Evolutionary conservation across 2,888 invertebrate genomes (phyloP), one percentile per base, ranked within the genome.

Genomic region (Agrenia bidenticulata): DNA sequence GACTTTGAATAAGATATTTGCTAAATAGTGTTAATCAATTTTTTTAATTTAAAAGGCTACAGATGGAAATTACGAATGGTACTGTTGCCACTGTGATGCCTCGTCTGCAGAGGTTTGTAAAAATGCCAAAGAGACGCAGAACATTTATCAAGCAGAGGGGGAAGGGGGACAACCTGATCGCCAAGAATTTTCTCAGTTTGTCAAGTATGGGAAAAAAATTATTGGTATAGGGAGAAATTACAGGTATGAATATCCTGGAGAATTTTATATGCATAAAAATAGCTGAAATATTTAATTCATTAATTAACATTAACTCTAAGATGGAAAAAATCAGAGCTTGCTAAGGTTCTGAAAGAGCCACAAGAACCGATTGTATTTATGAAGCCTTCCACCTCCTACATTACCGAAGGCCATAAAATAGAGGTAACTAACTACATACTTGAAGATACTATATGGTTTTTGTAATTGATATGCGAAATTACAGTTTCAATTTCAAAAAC

Each of bases 331-430:
- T 45, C 55, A 1, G 70, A 70, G 23, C 50, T 70, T 2, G 59
- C 73, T 7, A 80, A 86, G 58, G 85, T 86, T 49, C 83, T 85
- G 63, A 79, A 83, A 2, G 80, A 85, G 11, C 88, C 89, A 15
- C 80, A 81, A 64, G 83, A 83, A 62, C 89, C 90, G 1, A 80
- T 88, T 41, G 79, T 90, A 53, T 90, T 90, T 78, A 78, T 89
- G 63, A 90, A 90, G 78, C 87, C 89, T 2, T 82, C 87, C 0
- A 83, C 86, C 4, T 84, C 88, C 1, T 87, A 87, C 77, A 82
- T 89, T 26, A 78, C 78, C 19, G 85, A 87, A 79, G 86, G 86
- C 2, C 80, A 84, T 71, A 75, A 80, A 26, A 87, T 89, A 64
- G 80, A 85, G 78, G 87, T 88, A 79, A 77, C 79, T 75, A 65